Conservation (phyloP, 2,113 vertebrate genomes). For the Phyllostomus discolor region DNA sequence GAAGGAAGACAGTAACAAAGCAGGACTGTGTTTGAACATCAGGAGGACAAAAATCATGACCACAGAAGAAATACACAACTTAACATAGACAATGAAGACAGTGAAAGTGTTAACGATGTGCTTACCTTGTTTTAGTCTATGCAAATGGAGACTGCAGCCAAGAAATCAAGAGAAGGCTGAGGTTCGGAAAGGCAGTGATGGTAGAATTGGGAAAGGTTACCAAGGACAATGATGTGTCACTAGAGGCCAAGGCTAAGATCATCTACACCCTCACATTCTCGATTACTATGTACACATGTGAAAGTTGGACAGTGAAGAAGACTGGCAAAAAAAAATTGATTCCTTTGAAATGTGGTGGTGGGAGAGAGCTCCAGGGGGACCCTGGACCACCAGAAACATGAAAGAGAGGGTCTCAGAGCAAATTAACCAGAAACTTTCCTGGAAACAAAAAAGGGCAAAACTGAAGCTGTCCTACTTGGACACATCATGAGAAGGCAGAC, state of each 20-base stretch:
- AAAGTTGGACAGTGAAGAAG: background rate
- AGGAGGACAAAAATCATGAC: background rate
- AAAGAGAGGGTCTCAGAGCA: background rate
- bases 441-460: background rate
- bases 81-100: background rate
- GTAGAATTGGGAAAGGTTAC: background rate
- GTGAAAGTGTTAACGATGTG: background rate
- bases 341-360: background rate
- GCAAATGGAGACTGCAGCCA: background rate
- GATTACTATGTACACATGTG: background rate
- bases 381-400: background rate
- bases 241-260: background rate
- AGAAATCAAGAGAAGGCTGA: background rate
- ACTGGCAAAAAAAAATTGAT: background rate
- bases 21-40: background rate
- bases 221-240: background rate
- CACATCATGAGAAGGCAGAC: background rate
- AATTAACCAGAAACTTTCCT: background rate
- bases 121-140: background rate
- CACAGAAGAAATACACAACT: background rate
- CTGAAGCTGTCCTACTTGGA: background rate
- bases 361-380: background rate
- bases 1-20: background rate
- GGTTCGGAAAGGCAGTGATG: background rate
- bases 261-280: background rate